Base-by-base conservation (phyloP, 1,140 invertebrate species). In the Pinna nobilis region DNA sequence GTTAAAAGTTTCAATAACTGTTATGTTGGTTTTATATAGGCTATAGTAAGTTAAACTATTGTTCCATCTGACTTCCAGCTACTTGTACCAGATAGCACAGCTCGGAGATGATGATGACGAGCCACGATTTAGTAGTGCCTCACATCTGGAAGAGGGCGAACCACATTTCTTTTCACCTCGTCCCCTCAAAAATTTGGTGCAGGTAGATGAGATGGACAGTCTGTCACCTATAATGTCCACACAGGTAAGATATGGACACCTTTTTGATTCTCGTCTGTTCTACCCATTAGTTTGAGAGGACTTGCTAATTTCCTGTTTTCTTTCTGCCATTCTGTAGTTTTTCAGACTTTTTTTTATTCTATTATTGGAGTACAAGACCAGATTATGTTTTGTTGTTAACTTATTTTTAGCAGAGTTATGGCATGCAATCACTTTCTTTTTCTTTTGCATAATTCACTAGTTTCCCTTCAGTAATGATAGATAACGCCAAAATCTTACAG, bases 21-120 rank as follows among this genome's bases (percentile, higher is more conserved):
- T 44, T 44, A 9, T 44, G 7, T 0, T 9, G 41, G 15, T 1
- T 0, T 15, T 4, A 51, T 53, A 13, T 28, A 53, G 9, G 20
- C 32, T 3, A 47, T 47, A 20, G 15, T 15, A 20, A 41, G 55
- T 7, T 15, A 47, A 20, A 47, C 15, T 20, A 47, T 47, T 47
- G 15, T 15, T 47, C 30, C 30, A 15, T 37, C 25, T 3, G 20
- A 53, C n/a, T 84, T 84, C 33, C 82, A 98, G 97, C 88, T 97
- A 97, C 84, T 88, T 99, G 0, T 99, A 99, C 86, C 98, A 99
- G 92, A 99, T 99, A 88, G 97, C 98, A 18, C 96, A 99, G 90
- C 91, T 99, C 74, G 98, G 98, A 35, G 98, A 99, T 91, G 97
- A 99, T 88, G 98, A 99, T 89, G 98, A 99, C 90, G 98, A 99